Percentiles rank a stretch among this genome's conserved stretches.
Evolutionary conservation across 2,113 vertebrate species (phyloP).

Genomic region (Anthoscopus minutus): DNA sequence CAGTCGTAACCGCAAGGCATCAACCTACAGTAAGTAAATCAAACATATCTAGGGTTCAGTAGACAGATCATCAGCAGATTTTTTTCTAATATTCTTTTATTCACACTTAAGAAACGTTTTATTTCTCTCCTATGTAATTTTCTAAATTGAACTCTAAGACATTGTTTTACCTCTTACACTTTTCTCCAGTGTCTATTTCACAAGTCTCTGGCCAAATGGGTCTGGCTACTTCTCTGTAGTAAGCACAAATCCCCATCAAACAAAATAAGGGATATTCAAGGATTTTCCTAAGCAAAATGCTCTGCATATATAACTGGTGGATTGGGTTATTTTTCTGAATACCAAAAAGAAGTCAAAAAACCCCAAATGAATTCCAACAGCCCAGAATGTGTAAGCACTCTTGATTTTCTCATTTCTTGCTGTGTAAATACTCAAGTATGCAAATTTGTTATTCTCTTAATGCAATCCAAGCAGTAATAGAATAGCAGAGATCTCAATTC

Average conservation of each 20-base stretch:
- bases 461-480: background rate
- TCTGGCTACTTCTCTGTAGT: background rate
- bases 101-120: background rate
- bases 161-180: background rate
- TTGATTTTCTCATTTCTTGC: background rate
- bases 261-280: background rate
- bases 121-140: background rate
- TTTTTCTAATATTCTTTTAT: background rate
- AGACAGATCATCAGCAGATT: background rate
- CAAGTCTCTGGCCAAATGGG: background rate
- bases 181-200: background rate
- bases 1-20: slow-evolving; percentile 90
- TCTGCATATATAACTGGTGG: background rate
- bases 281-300: background rate
- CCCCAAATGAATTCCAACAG: background rate
- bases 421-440: background rate
- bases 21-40: slow-evolving; percentile 78
- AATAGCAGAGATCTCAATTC: background rate
- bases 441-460: background rate
- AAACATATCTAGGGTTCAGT: background rate
- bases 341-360: background rate
- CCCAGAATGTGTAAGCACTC: background rate
- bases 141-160: background rate
- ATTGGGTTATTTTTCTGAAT: background rate
- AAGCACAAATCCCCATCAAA: background rate